phyloP scores from a whole-genome alignment of 2,113 vertebrate genomes.

The Ptilorrhoa leucosticta region DNA sequence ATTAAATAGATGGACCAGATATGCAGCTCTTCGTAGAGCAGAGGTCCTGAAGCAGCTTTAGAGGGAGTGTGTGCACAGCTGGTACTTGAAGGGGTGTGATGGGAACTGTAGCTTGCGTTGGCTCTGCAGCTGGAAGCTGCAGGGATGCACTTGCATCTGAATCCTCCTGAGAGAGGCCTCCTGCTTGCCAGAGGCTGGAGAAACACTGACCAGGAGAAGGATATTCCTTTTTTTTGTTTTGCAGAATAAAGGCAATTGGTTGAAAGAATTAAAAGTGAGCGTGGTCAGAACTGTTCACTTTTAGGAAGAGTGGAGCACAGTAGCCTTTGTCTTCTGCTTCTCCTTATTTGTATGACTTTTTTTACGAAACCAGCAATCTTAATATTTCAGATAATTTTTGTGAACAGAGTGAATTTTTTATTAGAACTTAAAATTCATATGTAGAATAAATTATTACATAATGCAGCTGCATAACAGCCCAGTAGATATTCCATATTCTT shows the following conservation, averaged over 20 bases:
- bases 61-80: background rate
- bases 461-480: background rate
- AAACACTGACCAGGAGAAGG: background rate
- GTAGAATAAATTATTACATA: background rate
- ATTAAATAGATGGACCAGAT: background rate
- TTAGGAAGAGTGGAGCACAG: background rate
- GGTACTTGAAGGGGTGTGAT: background rate
- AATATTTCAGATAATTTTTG: background rate
- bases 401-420: background rate
- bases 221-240: background rate
- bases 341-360: background rate
- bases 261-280: background rate
- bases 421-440: background rate
- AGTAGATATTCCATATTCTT: background rate
- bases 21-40: background rate
- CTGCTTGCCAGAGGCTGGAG: background rate
- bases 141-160: background rate
- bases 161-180: background rate
- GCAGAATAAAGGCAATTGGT: background rate
- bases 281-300: background rate
- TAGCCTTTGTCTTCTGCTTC: background rate
- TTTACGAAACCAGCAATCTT: background rate
- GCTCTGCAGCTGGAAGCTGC: background rate
- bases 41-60: background rate
- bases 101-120: rapidly evolving